These are phyloP conservation scores for Heliconius melpomene DNA, from an alignment of 1,140 invertebrate genomes.

Conservation along the genomic window DNA sequence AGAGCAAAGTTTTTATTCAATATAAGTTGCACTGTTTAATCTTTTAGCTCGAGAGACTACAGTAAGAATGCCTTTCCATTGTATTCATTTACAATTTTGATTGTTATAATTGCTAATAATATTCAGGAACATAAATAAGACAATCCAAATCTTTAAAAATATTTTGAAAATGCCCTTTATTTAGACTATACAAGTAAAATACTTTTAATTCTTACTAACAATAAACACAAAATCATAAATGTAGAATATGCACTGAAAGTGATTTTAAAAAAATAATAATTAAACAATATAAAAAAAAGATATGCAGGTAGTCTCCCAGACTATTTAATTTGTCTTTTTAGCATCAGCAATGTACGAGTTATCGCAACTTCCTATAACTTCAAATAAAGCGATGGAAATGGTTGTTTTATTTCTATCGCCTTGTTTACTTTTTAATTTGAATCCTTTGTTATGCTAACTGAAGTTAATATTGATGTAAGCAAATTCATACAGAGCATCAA, in stretches of 20 bases:
- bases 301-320: background rate
- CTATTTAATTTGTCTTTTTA: constrained; percentile 61
- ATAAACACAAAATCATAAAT: background rate
- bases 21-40: constrained; percentile 74
- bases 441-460: constrained; percentile 39
- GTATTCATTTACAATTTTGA: constrained; percentile 11
- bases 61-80: constrained; percentile 12
- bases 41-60: constrained; percentile 39
- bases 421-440: constrained; percentile 51
- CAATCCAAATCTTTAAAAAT: no score
- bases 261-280: background rate
- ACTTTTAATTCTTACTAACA: background rate
- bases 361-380: constrained; percentile 51
- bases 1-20: constrained; percentile 78
- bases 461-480: constrained; percentile 35
- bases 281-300: background rate
- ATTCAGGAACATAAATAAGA: background rate
- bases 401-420: constrained; percentile 39
- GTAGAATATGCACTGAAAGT: background rate
- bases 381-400: constrained; percentile 47
- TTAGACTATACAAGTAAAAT: no score
- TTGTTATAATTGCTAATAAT: background rate
- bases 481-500: constrained; percentile 20
- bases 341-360: constrained; percentile 61
- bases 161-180: no score